phyloP scores from a whole-genome alignment of 2,797 vertebrate genomes.

The Thripadectes ignobilis region DNA sequence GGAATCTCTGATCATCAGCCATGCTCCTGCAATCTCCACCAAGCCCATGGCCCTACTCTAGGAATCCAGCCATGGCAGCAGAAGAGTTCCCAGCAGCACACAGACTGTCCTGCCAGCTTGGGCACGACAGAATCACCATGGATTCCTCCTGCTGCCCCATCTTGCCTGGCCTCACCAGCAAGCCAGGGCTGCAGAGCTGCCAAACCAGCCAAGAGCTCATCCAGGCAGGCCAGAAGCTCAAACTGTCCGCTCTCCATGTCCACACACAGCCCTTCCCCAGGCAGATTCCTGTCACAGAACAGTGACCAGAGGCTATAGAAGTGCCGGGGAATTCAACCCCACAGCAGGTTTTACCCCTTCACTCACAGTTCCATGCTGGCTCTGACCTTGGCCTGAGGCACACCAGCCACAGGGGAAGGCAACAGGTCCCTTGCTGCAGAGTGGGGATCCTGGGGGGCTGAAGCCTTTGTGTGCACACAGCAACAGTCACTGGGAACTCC shows the following conservation, averaged over 20 bases:
- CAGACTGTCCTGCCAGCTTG: not conserved
- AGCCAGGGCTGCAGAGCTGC: not conserved
- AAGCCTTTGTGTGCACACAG: not conserved
- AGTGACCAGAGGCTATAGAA: not conserved
- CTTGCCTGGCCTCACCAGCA: not conserved
- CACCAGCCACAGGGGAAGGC: not conserved
- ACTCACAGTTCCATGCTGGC: not conserved
- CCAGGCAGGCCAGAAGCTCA: not conserved
- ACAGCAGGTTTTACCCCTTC: not conserved
- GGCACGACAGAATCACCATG: not conserved
- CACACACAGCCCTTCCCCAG: not conserved
- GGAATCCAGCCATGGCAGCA: not conserved
- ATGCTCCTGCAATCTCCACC: not conserved
- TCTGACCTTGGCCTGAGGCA: not conserved
- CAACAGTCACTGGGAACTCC: not conserved
- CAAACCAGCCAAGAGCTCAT: not conserved
- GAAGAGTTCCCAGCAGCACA: not conserved
- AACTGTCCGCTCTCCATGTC: not conserved
- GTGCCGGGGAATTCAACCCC: not conserved
- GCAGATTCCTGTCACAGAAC: not conserved
- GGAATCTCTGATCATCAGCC: not conserved
- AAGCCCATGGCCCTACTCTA: not conserved
- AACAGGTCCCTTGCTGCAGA: not conserved
- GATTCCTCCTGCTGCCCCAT: not conserved
- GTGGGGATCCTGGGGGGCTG: not conserved